Percentiles rank a stretch among this genome's conserved stretches.
These are phyloP conservation scores for Aspidiotus rigidus DNA, from an alignment of 2,888 invertebrate species.

Conservation along the genomic window DNA sequence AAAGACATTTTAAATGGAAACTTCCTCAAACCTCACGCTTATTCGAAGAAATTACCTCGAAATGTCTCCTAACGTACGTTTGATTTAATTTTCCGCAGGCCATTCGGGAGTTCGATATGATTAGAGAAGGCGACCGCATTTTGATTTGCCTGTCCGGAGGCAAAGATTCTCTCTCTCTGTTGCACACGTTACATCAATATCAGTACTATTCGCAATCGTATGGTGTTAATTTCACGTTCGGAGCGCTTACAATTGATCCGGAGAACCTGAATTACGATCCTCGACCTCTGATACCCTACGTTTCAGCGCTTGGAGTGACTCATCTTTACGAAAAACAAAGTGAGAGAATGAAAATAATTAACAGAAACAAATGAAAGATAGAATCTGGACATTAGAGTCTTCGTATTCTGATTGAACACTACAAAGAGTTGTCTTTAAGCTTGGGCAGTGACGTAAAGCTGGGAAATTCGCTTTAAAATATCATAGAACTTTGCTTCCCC, in stretches of 20 bases:
- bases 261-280: slow-evolving; percentile 53
- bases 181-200: slow-evolving; percentile 76
- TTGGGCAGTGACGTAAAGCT: neutral
- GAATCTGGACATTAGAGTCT: no score
- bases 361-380: no score
- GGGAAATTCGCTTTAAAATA: no score
- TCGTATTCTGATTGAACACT: no score
- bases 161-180: slow-evolving; percentile 69
- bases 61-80: no score
- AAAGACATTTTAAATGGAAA: no score
- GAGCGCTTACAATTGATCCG: slow-evolving; percentile 63
- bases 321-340: slow-evolving; percentile 65
- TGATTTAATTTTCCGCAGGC: slow-evolving; percentile 48
- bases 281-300: slow-evolving; percentile 60
- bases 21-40: no score
- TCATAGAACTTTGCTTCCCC: no score
- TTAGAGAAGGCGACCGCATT: slow-evolving; percentile 69
- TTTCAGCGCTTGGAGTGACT: slow-evolving; percentile 61
- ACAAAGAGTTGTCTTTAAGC: no score
- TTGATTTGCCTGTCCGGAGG: slow-evolving; percentile 78
- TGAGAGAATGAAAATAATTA: slow-evolving; percentile 39
- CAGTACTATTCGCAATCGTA: slow-evolving; percentile 65
- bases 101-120: slow-evolving; percentile 72
- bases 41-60: no score
- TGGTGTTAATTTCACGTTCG: slow-evolving; percentile 61